A percentile compares a stretch with the other conserved stretches of the same genome.
Evolutionary conservation across 2,113 vertebrate species (phyloP).

Genomic region (Craseonycteris thonglongyai): DNA sequence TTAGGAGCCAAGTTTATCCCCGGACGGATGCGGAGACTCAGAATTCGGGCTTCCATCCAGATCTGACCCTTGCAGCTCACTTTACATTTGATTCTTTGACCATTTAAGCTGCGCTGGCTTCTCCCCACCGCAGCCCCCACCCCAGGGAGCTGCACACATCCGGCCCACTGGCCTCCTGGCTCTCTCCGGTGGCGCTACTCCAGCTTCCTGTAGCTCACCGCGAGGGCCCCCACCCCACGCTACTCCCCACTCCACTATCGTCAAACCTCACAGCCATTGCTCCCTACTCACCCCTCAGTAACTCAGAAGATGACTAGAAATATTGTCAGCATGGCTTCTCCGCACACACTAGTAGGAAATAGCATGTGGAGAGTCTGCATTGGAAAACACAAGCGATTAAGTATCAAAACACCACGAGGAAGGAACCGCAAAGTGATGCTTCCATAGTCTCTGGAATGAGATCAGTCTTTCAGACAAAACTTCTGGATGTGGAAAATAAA

Average conservation of each 20-base stretch:
- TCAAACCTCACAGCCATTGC: background rate
- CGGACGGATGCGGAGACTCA: constrained; percentile 70
- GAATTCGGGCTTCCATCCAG: constrained; percentile 73
- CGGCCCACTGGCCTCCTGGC: background rate
- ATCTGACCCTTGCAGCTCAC: constrained; percentile 72
- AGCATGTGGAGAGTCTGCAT: background rate
- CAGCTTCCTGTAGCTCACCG: background rate
- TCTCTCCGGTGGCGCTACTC: constrained; percentile 13
- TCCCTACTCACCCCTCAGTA: background rate
- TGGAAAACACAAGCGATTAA: background rate
- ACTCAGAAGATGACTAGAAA: background rate
- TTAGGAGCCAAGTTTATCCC: constrained; percentile 76
- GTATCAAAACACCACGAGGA: background rate
- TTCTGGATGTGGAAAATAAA: constrained; percentile 20
- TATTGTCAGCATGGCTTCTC: background rate
- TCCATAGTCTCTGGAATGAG: background rate
- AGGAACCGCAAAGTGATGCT: background rate
- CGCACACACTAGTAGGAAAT: background rate
- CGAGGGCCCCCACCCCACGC: background rate
- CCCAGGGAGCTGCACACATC: background rate
- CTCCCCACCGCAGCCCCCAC: background rate
- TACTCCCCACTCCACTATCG: background rate
- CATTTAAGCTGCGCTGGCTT: background rate
- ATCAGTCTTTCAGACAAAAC: background rate
- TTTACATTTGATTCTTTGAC: constrained; percentile 58